A percentile compares a stretch with the other conserved stretches of the same genome.
Evolutionary conservation across 1,140 invertebrate species (phyloP).

Genomic region (Lethocerus indicus): DNA sequence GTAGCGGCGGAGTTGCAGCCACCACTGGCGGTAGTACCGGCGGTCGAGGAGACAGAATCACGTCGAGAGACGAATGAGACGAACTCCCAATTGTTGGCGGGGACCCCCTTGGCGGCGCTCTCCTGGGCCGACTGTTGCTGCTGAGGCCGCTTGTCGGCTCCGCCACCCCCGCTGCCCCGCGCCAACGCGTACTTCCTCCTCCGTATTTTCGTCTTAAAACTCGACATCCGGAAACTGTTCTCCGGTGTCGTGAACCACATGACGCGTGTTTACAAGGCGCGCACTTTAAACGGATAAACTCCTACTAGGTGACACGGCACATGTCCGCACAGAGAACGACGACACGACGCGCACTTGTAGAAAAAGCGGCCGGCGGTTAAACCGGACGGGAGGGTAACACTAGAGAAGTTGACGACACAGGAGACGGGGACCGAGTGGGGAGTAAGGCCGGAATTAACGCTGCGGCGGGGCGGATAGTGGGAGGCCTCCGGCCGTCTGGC

Average conservation of each 20-base stretch:
- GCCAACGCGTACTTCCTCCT: slow-evolving; percentile 23
- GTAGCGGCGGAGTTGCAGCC: slow-evolving; percentile 5
- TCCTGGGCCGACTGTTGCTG: slow-evolving; percentile 5
- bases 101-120: slow-evolving; percentile 4
- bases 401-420: too few species aligned
- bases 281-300: background rate
- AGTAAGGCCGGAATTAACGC: too few species aligned
- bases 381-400: too few species aligned
- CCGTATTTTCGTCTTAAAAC: slow-evolving; percentile 25
- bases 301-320: too few species aligned
- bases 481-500: too few species aligned
- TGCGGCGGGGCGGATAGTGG: too few species aligned
- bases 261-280: background rate
- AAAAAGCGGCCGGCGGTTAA: too few species aligned
- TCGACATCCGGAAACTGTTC: slow-evolving; percentile 24
- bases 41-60: slow-evolving; percentile 17
- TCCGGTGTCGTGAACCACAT: slow-evolving; percentile 23
- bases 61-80: slow-evolving; percentile 25
- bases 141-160: slow-evolving; percentile 2
- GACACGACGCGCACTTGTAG: too few species aligned
- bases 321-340: too few species aligned
- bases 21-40: slow-evolving; percentile 11
- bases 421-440: too few species aligned
- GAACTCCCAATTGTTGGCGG: slow-evolving; percentile 26
- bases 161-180: slow-evolving; percentile 11